These are phyloP conservation scores for Caenorhabditis sulstoni DNA, from an alignment of 2,888 invertebrate genomes.

Conservation along the genomic window DNA sequence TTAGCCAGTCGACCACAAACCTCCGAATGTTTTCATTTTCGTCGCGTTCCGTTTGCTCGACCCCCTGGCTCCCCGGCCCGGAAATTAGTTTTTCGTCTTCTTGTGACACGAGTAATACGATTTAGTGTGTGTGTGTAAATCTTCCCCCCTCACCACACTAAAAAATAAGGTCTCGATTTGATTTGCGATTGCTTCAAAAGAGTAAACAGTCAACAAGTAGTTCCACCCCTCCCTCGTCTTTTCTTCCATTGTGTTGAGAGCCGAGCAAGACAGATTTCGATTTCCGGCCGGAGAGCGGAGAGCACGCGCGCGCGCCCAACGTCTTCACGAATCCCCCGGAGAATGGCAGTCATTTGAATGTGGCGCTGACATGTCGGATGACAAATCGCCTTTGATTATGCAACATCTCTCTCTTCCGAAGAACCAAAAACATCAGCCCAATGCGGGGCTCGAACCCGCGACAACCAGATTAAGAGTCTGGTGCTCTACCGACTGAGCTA, in stretches of 20 bases:
- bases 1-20: too few relatives aligned
- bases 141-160: neutral
- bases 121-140: constrained; percentile 28
- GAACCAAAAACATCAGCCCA: constrained; percentile 63
- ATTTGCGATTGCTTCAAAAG: constrained; percentile 25
- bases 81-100: constrained; percentile 40
- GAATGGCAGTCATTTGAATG: constrained; percentile 27
- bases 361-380: constrained; percentile 56
- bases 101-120: constrained; percentile 41
- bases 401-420: neutral
- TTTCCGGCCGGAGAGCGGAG: too few relatives aligned
- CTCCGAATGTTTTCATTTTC: neutral
- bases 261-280: too few relatives aligned
- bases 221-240: constrained; percentile 13
- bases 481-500: constrained; percentile 79
- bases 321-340: constrained; percentile 22
- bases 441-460: constrained; percentile 79
- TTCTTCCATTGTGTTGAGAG: constrained; percentile 24
- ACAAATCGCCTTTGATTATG: constrained; percentile 56
- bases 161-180: constrained; percentile 4
- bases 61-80: too few relatives aligned
- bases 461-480: constrained; percentile 78
- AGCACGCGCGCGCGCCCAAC: too few relatives aligned
- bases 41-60: constrained; percentile 29
- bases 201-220: constrained; percentile 42